Base-by-base conservation (phyloP, 2,113 vertebrate species). In the Callipepla californica region DNA sequence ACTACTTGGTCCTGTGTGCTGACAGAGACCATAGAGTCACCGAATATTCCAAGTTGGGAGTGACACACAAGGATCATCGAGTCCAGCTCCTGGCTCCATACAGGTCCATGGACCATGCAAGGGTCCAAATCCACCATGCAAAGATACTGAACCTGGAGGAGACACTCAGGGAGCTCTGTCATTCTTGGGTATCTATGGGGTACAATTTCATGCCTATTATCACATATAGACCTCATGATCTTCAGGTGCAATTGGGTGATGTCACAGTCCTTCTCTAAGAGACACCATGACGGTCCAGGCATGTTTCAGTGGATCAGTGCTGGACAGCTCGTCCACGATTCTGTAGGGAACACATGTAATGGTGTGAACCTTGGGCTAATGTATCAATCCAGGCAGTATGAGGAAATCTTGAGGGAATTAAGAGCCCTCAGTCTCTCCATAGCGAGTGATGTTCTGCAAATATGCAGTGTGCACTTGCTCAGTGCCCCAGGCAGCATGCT, bases 341-440 rank as follows among this genome's bases (percentile, higher is more conserved):
- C 17, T 22, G 19, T 5, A n/a, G n/a, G 6, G 38, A 38, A 47
- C 34, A 21, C 20, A 3, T 2, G 9, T 14, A 8, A 51, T 15
- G 26, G 42, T 38, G n/a, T 77, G 58, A 61, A n/a, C 4, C 9
- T 7, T 25, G 57, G 28, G 28, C 22, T 51, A 5, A n/a, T 3
- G 2, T 4, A 26, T 32, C 0, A 1, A 6, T 55, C 11, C 23
- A 32, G 44, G 68, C 0, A 0, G 36, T 13, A 20, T 34, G 23
- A 66, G 23, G 40, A 70, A 15, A 8, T 34, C 16, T 19, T 11
- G 57, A 61, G 34, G 55, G 17, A 50, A 55, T 55, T 42, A 77
- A 36, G 68, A 28, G 5, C 17, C 26, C 32, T 58, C 14, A 28
- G 45, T 40, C 32, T 25, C 19, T 72, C 59, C n/a, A 17, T 16